A percentile compares a stretch with the other conserved stretches of the same genome.
These are phyloP conservation scores for Drosophila pseudotalamancana DNA, from an alignment of 2,888 invertebrate genomes.

Conservation along the genomic window DNA sequence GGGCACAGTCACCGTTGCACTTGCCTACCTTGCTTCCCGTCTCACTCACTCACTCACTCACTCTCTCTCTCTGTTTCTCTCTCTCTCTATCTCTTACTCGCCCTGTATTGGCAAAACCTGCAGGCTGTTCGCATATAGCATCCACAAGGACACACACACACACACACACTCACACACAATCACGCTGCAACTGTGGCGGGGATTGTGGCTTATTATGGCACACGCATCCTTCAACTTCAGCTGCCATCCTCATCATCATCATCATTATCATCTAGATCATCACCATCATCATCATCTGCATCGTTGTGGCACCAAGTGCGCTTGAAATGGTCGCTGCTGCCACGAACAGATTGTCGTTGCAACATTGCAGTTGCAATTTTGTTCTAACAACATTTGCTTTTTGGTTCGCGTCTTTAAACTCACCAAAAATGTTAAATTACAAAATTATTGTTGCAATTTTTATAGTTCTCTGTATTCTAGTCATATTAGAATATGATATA, in stretches of 20 bases:
- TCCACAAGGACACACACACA: slow-evolving; percentile 48
- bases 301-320: slow-evolving; percentile 30
- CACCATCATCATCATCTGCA: slow-evolving; percentile 15
- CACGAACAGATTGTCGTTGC: slow-evolving; percentile 33
- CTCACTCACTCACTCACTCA: not conserved
- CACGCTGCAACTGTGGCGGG: slow-evolving; percentile 8
- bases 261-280: slow-evolving; percentile 33
- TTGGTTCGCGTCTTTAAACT: not conserved
- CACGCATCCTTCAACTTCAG: slow-evolving; percentile 77
- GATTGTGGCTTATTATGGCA: slow-evolving; percentile 71
- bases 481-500: not conserved
- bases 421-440: not conserved
- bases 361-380: slow-evolving; percentile 23
- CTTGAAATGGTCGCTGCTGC: slow-evolving; percentile 42
- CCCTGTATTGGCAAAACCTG: slow-evolving; percentile 47
- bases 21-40: slow-evolving; percentile 21
- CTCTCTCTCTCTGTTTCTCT: not conserved
- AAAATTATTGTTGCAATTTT: not conserved
- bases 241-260: slow-evolving; percentile 43
- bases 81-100: slow-evolving; percentile 22
- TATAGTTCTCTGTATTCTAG: too few relatives aligned
- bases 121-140: slow-evolving; percentile 55
- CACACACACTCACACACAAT: slow-evolving; percentile 9
- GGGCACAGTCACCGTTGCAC: slow-evolving; percentile 49
- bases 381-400: not conserved